phyloP scores from a whole-genome alignment of 2,797 vertebrate genomes.

The Amazonetta brasiliensis region DNA sequence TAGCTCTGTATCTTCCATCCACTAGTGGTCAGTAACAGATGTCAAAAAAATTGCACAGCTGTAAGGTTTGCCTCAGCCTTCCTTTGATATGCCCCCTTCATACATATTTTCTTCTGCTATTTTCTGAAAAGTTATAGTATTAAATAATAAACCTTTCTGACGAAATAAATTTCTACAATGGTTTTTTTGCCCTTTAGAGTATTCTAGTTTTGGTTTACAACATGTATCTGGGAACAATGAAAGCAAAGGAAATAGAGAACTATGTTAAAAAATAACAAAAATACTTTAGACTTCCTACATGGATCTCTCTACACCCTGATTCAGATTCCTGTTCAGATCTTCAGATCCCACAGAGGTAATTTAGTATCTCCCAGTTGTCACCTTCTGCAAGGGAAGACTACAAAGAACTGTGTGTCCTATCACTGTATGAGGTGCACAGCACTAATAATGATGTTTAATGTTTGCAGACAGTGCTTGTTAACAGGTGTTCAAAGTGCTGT shows the following conservation, averaged over 20 bases:
- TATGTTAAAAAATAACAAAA: slow-evolving; percentile 15
- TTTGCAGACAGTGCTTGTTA: slow-evolving; percentile 4
- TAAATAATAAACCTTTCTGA: neutral
- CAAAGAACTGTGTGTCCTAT: neutral
- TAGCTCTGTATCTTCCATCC: neutral
- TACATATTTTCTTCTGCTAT: neutral
- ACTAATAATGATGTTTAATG: neutral
- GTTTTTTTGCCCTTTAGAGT: neutral
- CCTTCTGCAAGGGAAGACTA: neutral
- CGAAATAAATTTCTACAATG: neutral
- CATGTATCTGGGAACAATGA: neutral
- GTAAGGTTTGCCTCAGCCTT: neutral
- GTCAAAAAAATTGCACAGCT: fast-evolving
- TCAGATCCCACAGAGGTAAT: neutral
- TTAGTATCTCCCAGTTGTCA: slow-evolving; percentile 11
- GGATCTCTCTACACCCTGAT: neutral
- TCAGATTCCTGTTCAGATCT: neutral
- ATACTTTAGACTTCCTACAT: neutral
- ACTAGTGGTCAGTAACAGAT: neutral
- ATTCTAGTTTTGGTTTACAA: neutral
- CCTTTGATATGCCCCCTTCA: neutral
- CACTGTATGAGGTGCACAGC: neutral
- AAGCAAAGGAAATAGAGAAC: neutral
- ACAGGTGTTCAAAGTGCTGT: slow-evolving; percentile 18
- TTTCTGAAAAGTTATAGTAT: neutral